phyloP scores from a whole-genome alignment of 2,888 invertebrate genomes.

The Seira sanloemensis region DNA sequence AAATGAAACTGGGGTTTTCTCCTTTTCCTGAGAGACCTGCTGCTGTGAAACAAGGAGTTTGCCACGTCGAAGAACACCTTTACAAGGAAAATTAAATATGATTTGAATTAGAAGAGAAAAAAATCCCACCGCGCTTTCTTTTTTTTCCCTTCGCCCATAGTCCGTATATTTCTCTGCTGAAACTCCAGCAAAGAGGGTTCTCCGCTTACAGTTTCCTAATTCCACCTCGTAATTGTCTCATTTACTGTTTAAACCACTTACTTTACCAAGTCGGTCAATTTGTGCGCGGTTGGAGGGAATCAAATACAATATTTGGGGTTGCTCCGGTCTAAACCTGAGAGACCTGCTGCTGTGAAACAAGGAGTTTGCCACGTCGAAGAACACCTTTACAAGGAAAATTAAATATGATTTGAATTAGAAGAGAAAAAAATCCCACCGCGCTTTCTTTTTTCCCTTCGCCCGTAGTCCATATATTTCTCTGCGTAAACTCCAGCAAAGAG shows the following conservation, averaged over 20 bases:
- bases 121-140: no score
- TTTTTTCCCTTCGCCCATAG: no score
- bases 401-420: background rate
- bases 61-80: slow-evolving; percentile 15
- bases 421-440: no score
- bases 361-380: no score
- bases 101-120: background rate
- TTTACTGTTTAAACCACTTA: slow-evolving; percentile 26
- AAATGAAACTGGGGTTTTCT: background rate
- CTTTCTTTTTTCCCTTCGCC: no score
- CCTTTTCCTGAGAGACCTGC: slow-evolving; percentile 23
- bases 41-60: slow-evolving; percentile 42
- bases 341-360: slow-evolving; percentile 46
- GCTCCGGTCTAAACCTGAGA: background rate
- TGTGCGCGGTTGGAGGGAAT: slow-evolving; percentile 39
- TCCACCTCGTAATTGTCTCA: slow-evolving; percentile 21
- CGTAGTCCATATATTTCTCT: no score
- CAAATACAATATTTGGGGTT: slow-evolving; percentile 2
- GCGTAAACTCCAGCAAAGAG: no score
- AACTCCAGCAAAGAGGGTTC: no score
- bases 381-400: slow-evolving; percentile 15
- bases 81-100: slow-evolving; percentile 13
- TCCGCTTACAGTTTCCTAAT: background rate
- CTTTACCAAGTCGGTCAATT: slow-evolving; percentile 48
- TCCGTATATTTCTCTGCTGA: no score